Evolutionary conservation across 1,140 invertebrate genomes (phyloP).

Genomic region (Diplogasteroides magnus): DNA sequence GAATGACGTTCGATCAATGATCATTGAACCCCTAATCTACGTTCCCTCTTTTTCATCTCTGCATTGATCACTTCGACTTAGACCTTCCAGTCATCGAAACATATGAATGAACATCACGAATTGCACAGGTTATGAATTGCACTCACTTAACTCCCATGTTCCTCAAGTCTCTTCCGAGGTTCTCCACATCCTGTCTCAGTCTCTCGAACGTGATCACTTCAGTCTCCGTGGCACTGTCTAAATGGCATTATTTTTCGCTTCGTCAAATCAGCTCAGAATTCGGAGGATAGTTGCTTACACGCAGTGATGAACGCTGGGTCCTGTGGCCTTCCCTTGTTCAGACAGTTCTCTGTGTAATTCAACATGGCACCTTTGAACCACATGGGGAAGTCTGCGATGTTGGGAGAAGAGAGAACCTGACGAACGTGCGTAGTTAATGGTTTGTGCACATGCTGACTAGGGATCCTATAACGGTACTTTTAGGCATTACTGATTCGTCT

Average conservation of each 20-base stretch:
- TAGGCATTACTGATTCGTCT: too few species aligned
- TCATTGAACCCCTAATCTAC: neutral
- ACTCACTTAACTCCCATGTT: constrained; percentile 32
- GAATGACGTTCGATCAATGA: neutral
- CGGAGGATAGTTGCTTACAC: constrained; percentile 43
- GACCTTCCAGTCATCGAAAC: too few species aligned
- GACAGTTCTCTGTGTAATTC: constrained; percentile 61
- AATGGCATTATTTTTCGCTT: constrained; percentile 17
- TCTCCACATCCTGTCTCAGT: constrained; percentile 56
- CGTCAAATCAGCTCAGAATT: neutral
- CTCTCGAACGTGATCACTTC: constrained; percentile 56
- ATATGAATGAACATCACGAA: too few species aligned
- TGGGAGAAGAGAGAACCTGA: too few species aligned
- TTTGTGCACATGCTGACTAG: too few species aligned
- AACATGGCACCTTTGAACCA: constrained; percentile 59
- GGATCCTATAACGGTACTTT: too few species aligned
- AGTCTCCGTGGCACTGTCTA: constrained; percentile 51
- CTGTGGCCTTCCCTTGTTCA: constrained; percentile 51
- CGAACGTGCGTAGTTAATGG: too few species aligned
- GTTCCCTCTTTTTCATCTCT: neutral
- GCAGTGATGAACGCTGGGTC: constrained; percentile 58
- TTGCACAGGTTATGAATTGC: too few species aligned
- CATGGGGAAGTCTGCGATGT: constrained; percentile 58
- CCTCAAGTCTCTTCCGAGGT: constrained; percentile 56
- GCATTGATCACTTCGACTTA: too few species aligned